Percentiles rank a stretch among this genome's conserved stretches.
phyloP scores from a whole-genome alignment of 2,888 invertebrate genomes.

The Odontocerum albicorne region DNA sequence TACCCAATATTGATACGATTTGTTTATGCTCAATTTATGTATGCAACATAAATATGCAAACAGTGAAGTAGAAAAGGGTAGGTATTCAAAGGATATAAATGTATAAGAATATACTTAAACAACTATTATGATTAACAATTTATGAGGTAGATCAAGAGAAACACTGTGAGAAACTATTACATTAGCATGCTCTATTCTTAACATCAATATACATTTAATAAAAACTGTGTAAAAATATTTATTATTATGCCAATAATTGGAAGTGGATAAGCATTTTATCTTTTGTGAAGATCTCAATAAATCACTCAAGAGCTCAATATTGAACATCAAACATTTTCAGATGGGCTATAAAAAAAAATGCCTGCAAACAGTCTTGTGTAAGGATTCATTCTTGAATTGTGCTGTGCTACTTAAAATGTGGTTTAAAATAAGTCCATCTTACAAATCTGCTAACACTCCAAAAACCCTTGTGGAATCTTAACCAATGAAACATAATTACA shows the following conservation, averaged over 20 bases:
- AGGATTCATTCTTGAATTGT: too few relatives aligned
- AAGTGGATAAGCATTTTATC: constrained; percentile 6
- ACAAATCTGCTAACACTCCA: too few relatives aligned
- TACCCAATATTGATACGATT: neutral
- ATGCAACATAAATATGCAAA: constrained; percentile 3
- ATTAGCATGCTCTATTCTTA: constrained; percentile 18
- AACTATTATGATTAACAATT: constrained; percentile 13
- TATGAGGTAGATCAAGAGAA: constrained; percentile 16
- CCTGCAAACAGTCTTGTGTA: too few relatives aligned
- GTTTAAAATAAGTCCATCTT: too few relatives aligned
- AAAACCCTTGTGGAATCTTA: too few relatives aligned
- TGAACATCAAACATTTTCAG: too few relatives aligned
- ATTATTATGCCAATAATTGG: constrained; percentile 1
- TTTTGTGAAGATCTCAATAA: constrained; percentile 6
- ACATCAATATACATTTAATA: constrained; percentile 14
- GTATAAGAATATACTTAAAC: constrained; percentile 14
- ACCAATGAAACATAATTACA: too few relatives aligned
- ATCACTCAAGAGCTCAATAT: constrained; percentile 5
- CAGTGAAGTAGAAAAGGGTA: neutral
- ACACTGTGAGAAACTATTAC: constrained; percentile 14
- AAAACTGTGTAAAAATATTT: constrained; percentile 13
- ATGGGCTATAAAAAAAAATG: too few relatives aligned
- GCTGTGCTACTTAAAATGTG: too few relatives aligned
- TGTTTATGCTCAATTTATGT: neutral
- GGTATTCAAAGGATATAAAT: constrained; percentile 16